Base-by-base conservation (phyloP, 2,888 invertebrate species). In the Rhingia rostrata region DNA sequence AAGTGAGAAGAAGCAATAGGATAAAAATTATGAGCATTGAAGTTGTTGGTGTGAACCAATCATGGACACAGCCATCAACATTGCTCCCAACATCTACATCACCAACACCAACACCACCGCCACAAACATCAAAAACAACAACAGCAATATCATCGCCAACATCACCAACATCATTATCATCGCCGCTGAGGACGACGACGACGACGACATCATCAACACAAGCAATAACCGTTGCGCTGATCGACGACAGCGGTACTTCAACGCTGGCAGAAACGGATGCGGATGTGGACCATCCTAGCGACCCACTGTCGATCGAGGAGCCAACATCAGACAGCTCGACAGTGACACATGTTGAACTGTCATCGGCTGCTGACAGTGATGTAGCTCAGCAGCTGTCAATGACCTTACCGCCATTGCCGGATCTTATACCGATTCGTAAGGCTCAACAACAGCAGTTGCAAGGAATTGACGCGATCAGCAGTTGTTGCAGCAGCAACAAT, bases 31-130 rank as follows among this genome's bases (percentile, higher is more conserved):
- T 85, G 85, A 85, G 85, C 85, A 85, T 85, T 85, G 85, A 85
- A 49, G 81, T 85, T 85, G 81, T 81, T 77, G 85, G 81, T 85
- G 85, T 85, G 85, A 85, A 85, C 75, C 85, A 80, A 67, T 75
- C 85, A 85, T 85, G 85, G 85, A 85, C 80, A 81, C 85, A 85
- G 49, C 85, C 81, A 85, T 75, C 79, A 80, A 74, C 80, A 84
- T 70, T 80, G 80, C 74, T 80, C 70, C 80, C 74, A 74, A 53
- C 56, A 61, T 54, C 80, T 33, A 64, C 80, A 75, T 35, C 74
- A 73, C 37, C 66, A 79, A 12, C 79, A 69, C 12, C 72, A 72
- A 10, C 45, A 53, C 9, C 64, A 74, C n/a, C 61, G 39, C 12
- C 58, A 56, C 7, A 66, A 73, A 12, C 47, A 53, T 39, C 51